Evolutionary conservation across 2,797 vertebrate species (phyloP).

Genomic region (Sphaeramia orbicularis): DNA sequence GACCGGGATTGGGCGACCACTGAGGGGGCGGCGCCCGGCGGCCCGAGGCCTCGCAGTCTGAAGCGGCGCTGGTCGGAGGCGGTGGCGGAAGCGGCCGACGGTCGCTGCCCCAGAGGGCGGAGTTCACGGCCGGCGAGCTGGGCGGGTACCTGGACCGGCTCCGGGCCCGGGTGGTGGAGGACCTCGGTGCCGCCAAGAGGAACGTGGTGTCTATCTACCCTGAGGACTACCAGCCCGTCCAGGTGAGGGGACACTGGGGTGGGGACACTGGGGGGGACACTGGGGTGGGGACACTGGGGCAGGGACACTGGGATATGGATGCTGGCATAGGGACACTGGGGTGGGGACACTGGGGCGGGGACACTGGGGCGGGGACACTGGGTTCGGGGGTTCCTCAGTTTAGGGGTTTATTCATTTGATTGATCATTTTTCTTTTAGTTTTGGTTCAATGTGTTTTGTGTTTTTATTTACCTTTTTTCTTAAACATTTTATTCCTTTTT

Average conservation of each 20-base stretch:
- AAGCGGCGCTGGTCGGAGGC: slow-evolving; percentile 87
- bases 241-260: slow-evolving; percentile 63
- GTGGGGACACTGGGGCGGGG: too few relatives aligned
- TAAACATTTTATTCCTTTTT: too few relatives aligned
- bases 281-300: too few relatives aligned
- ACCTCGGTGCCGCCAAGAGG: slow-evolving; percentile 86
- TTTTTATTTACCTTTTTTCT: too few relatives aligned
- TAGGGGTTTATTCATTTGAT: too few relatives aligned
- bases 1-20: slow-evolving; percentile 75
- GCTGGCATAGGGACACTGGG: too few relatives aligned
- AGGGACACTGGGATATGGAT: too few relatives aligned
- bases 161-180: slow-evolving; percentile 84
- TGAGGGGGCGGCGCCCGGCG: slow-evolving; percentile 49
- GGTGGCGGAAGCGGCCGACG: slow-evolving; percentile 79
- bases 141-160: slow-evolving; percentile 84
- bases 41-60: slow-evolving; percentile 81
- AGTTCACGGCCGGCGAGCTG: slow-evolving; percentile 79
- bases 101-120: slow-evolving; percentile 79
- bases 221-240: slow-evolving; percentile 84
- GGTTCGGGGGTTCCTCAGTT: too few relatives aligned
- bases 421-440: too few relatives aligned
- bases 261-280: too few relatives aligned
- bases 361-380: too few relatives aligned
- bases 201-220: slow-evolving; percentile 90
- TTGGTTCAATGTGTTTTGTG: too few relatives aligned